These are phyloP conservation scores for Leguminivora glycinivorella DNA, from an alignment of 1,140 invertebrate genomes.

Conservation along the genomic window DNA sequence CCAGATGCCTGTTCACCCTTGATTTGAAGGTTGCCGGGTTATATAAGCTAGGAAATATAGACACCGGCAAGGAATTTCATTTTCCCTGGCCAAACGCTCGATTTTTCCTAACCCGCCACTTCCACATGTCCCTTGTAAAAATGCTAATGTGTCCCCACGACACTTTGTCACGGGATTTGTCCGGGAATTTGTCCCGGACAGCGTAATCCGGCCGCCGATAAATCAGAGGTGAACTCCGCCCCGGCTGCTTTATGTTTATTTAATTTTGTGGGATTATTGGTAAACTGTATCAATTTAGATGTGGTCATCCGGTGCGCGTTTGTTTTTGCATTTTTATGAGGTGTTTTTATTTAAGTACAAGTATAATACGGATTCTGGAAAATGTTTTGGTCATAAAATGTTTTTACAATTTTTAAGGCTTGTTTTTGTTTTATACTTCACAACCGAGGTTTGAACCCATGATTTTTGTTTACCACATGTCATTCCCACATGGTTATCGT, in stretches of 20 bases:
- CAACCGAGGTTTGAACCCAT: no score
- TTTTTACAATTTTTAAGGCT: no score
- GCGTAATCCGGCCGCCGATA: slow-evolving; percentile 24
- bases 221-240: slow-evolving; percentile 24
- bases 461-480: no score
- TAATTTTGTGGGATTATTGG: slow-evolving; percentile 28
- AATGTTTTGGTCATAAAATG: no score
- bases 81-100: not conserved
- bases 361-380: no score
- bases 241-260: slow-evolving; percentile 20
- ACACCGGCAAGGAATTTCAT: no score
- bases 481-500: no score
- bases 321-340: not conserved
- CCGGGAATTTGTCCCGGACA: slow-evolving; percentile 23
- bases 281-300: slow-evolving; percentile 14
- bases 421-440: no score
- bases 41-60: no score
- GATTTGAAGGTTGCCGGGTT: no score
- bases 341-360: not conserved
- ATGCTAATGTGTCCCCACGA: slow-evolving; percentile 26
- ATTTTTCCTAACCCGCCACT: slow-evolving; percentile 1
- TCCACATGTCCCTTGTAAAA: slow-evolving; percentile 15
- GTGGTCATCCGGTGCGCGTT: not conserved
- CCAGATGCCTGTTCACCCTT: no score
- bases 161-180: slow-evolving; percentile 6